Conservation (phyloP, 2,888 invertebrate genomes). For the Xylota sylvarum region DNA sequence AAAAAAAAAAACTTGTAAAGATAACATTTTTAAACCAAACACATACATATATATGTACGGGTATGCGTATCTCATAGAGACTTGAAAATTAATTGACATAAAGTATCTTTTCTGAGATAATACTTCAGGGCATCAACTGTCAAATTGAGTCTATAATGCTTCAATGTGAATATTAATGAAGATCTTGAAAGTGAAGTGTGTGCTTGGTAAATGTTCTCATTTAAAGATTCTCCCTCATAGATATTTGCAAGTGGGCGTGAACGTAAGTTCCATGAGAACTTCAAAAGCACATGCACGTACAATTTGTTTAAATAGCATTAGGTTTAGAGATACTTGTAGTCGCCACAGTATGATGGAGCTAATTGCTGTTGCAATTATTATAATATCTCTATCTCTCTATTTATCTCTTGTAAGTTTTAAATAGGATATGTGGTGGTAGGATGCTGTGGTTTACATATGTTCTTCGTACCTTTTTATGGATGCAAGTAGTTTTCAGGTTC, state of each 20-base stretch:
- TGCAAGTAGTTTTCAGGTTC: too few relatives aligned
- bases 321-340: too few relatives aligned
- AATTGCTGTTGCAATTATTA: too few relatives aligned
- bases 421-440: too few relatives aligned
- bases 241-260: background rate
- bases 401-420: too few relatives aligned
- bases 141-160: slow-evolving; percentile 31
- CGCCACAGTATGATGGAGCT: too few relatives aligned
- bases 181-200: slow-evolving; percentile 14
- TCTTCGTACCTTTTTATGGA: too few relatives aligned
- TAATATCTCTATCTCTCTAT: too few relatives aligned
- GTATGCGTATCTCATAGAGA: background rate
- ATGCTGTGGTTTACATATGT: too few relatives aligned
- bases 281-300: too few relatives aligned
- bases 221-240: background rate
- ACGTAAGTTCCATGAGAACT: background rate
- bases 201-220: background rate
- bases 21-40: background rate
- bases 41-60: background rate
- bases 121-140: slow-evolving; percentile 35
- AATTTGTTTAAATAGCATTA: too few relatives aligned
- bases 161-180: slow-evolving; percentile 28
- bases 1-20: slow-evolving; percentile 8
- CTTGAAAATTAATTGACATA: slow-evolving; percentile 24
- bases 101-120: slow-evolving; percentile 22